A percentile compares a stretch with the other conserved stretches of the same genome.
Evolutionary conservation across 2,888 invertebrate genomes (phyloP).

Genomic region (Cantharis rufa): DNA sequence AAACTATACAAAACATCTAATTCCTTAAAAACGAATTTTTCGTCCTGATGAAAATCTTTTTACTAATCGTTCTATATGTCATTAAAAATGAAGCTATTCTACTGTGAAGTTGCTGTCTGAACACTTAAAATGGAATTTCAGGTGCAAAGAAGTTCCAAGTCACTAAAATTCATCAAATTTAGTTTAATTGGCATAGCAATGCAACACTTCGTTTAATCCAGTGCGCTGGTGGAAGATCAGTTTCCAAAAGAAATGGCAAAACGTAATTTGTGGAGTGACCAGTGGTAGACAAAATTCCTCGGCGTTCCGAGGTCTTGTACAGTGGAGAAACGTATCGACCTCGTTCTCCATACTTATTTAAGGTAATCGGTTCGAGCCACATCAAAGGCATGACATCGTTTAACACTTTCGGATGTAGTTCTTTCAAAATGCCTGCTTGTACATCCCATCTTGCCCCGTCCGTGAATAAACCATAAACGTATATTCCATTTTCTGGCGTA

Average conservation of each 20-base stretch:
- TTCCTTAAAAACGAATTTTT: not conserved
- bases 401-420: constrained; percentile 81
- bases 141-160: not conserved
- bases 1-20: not conserved
- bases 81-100: too few relatives aligned
- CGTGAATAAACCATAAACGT: constrained; percentile 75
- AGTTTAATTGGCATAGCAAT: constrained; percentile 73
- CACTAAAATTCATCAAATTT: not conserved
- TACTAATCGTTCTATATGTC: not conserved
- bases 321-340: constrained; percentile 75
- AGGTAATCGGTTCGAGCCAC: constrained; percentile 78
- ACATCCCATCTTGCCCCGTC: constrained; percentile 93
- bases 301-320: constrained; percentile 80
- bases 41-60: not conserved
- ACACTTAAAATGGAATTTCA: not conserved
- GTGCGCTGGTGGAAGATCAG: constrained; percentile 66
- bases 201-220: constrained; percentile 84
- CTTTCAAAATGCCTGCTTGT: constrained; percentile 66
- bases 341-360: constrained; percentile 59
- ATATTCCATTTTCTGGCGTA: constrained; percentile 65
- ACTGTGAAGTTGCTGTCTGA: not conserved
- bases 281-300: constrained; percentile 78
- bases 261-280: constrained; percentile 86
- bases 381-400: constrained; percentile 84
- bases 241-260: constrained; percentile 69